A percentile compares a stretch with the other conserved stretches of the same genome.
Conservation (phyloP, 2,113 vertebrate genomes). For the Strix uralensis region DNA sequence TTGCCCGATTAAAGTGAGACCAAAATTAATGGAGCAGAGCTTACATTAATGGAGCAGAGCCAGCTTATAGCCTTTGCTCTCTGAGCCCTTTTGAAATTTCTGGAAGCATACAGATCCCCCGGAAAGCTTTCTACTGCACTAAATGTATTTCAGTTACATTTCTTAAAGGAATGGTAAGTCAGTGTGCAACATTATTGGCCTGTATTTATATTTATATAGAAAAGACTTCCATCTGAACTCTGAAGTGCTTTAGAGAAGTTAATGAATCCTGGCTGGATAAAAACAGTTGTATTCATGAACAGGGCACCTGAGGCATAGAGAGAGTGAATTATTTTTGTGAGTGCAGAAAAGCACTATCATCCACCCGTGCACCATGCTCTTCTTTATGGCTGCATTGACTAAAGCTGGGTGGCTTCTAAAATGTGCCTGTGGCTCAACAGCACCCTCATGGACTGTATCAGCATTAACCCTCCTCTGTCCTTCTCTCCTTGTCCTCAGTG, state of each 20-base stretch:
- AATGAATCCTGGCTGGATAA: neutral
- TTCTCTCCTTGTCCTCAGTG: neutral
- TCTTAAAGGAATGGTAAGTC: neutral
- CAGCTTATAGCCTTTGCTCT: neutral
- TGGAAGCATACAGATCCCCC: neutral
- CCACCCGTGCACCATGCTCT: neutral
- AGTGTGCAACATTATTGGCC: neutral
- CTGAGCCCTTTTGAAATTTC: neutral
- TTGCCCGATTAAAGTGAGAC: neutral
- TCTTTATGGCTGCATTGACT: neutral
- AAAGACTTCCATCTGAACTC: neutral
- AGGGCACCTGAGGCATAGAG: neutral
- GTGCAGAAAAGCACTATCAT: neutral
- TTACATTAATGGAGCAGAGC: neutral
- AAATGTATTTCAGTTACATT: neutral
- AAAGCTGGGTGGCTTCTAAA: neutral
- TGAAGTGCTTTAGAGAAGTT: neutral
- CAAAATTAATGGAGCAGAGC: neutral
- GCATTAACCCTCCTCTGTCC: neutral
- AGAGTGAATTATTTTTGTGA: neutral
- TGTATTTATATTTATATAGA: neutral
- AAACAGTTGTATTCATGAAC: neutral
- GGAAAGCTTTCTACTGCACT: neutral
- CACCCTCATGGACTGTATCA: fast-evolving
- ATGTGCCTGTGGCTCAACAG: neutral